Evolutionary conservation across 2,888 invertebrate genomes (phyloP).

Genomic region (Lochmaea crataegi): DNA sequence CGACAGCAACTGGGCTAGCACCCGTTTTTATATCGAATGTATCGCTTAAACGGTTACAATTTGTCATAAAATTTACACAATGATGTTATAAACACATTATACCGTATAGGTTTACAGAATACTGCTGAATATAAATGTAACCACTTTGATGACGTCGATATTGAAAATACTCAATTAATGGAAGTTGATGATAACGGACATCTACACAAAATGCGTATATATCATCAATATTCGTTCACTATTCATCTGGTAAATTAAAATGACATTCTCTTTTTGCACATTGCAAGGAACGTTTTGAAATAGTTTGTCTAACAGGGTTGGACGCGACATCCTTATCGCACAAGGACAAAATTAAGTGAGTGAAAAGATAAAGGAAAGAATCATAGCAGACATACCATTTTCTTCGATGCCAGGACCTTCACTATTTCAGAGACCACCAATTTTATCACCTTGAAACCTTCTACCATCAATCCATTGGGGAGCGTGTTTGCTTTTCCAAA

Average conservation of each 20-base stretch:
- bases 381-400: no score
- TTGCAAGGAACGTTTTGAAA: no score
- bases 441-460: no score
- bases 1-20: slow-evolving; percentile 2
- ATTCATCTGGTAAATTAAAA: neutral
- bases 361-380: no score
- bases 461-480: no score
- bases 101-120: slow-evolving; percentile 19
- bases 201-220: neutral
- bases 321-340: no score
- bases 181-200: neutral
- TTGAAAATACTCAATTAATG: slow-evolving; percentile 25
- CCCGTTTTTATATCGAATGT: slow-evolving; percentile 26
- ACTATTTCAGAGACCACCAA: no score
- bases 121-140: slow-evolving; percentile 27
- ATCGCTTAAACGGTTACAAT: slow-evolving; percentile 32
- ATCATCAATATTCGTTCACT: neutral
- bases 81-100: slow-evolving; percentile 32
- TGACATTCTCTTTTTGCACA: neutral
- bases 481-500: no score
- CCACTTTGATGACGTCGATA: slow-evolving; percentile 21
- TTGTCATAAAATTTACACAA: slow-evolving; percentile 34
- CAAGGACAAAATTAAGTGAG: no score
- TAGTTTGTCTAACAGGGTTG: no score
- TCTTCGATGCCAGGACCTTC: no score